Evolutionary conservation across 1,140 invertebrate species (phyloP), one percentile per base, ranked within the genome.

Genomic region (Drosophila eugracilis): DNA sequence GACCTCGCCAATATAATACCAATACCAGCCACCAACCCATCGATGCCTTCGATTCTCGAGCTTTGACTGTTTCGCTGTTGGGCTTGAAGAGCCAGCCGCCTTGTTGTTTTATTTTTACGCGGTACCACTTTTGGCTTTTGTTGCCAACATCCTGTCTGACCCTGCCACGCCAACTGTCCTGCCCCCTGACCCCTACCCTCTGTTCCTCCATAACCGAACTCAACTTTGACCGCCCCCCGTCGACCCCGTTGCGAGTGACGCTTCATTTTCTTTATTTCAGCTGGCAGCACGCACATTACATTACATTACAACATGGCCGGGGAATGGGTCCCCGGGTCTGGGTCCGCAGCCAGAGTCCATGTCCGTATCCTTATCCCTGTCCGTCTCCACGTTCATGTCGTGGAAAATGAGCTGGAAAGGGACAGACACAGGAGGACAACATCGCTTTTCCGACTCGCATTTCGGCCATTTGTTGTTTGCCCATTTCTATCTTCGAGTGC

Each of bases 251-350:
- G n/a, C 39, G 37, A 50, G 59, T 57, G 67, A 69, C 59, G 57
- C 76, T 69, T 83, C 63, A 83, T 59, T 74, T 74, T 77, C 69
- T 65, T 76, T 60, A 81, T 84, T 85, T 84, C 63, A 32, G 75
- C 71, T 67, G 72, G 72, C 76, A 79, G 72, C 80, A 84, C 80
- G 80, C 78, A 80, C 76, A 85, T 85, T 76, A 84, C 79, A 80
- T 76, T 80, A 84, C 79, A 80, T 76, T 80, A 78, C 75, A 53
- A 72, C 77, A 80, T 60, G 69, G 36, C 48, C 49, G 44, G 52
- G 44, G 52, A 75, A 49, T 57, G 72, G 75, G 70, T 74, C 74
- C 22, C n/a, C n/a, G n/a, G 75, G 69, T 28, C 24, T n/a, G n/a
- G 69, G 37, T 45, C 52, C 66, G 50, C 24, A 45, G 42, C 45